Evolutionary conservation across 1,140 invertebrate genomes (phyloP).

Genomic region (Chymomyza costata): DNA sequence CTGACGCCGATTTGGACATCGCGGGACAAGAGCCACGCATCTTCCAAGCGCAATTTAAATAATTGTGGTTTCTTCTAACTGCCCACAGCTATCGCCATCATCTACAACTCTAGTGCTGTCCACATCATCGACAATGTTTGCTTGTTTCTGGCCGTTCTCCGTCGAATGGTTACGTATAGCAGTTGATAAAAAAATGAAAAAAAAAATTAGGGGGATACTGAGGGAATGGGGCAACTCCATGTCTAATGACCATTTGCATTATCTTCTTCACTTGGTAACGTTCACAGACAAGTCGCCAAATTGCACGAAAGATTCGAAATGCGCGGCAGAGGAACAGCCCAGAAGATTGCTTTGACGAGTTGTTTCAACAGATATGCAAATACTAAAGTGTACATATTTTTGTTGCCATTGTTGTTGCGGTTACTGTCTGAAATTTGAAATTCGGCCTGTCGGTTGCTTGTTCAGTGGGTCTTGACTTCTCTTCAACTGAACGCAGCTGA

Average conservation of each 20-base stretch:
- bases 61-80: conserved; percentile 66
- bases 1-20: no score
- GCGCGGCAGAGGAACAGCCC: neutral
- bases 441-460: no score
- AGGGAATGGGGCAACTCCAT: conserved; percentile 27
- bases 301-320: conserved; percentile 53
- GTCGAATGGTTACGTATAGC: conserved; percentile 43
- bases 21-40: no score
- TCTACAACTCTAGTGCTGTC: no score
- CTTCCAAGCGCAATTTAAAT: conserved; percentile 57
- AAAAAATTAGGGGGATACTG: no score
- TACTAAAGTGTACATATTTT: conserved; percentile 24
- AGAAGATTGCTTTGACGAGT: conserved; percentile 47
- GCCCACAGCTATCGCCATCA: conserved; percentile 1
- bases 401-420: conserved; percentile 28
- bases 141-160: no score
- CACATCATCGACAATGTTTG: no score
- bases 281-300: conserved; percentile 25
- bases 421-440: no score
- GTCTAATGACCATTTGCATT: conserved; percentile 70
- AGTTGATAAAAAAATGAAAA: conserved; percentile 17
- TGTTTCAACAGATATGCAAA: conserved; percentile 68
- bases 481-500: no score
- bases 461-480: no score
- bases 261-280: conserved; percentile 41